Base-by-base conservation (phyloP, 2,113 vertebrate genomes). In the Halichoeres trimaculatus region DNA sequence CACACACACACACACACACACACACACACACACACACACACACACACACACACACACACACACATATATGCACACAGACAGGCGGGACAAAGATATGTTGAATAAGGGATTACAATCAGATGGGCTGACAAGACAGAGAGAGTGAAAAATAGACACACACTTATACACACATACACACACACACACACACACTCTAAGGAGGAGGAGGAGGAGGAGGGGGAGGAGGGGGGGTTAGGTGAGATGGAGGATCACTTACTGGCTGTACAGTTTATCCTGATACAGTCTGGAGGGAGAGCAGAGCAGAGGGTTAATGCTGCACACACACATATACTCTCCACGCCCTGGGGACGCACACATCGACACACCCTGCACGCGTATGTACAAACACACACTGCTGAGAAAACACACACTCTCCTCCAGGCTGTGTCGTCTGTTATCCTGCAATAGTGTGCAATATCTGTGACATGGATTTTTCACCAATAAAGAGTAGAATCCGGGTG, bases 251-350 rank as follows among this genome's bases (percentile, higher is more conserved):
- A 99, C 98, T 99, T 99, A 99, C 98, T 99, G 97, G 98, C 96
- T 93, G 98, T 99, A 99, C 98, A 99, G 97, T 99, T 99, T 96
- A 98, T 99, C 98, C 98, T 99, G 97, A 99, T 98, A 99, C 98
- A 99, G 97, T 99, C 98, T 99, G 98, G 97, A 99, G 98, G 97
- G 96, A 98, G 96, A 96, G 90, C 90, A 99, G 97, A 99, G 97
- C 96, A 99, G 96, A 99, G 98, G 95, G 96, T 99, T 98, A 96
- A 89, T 96, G 96, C 98, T 98, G 98, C 98, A 99, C 96, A 97
- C 95, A 97, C 36, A 80, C 95, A 96, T 93, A 96, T 90, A 96
- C 91, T 95, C 91, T 95, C 97, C 96, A 99, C 97, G 96, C 94
- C 96, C 98, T 90, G 98, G 98, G 98, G 98, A 99, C 96, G 93